Evolutionary conservation across 2,113 vertebrate genomes (phyloP), one percentile per base, ranked within the genome.

Genomic region (Oenanthe oenanthe): DNA sequence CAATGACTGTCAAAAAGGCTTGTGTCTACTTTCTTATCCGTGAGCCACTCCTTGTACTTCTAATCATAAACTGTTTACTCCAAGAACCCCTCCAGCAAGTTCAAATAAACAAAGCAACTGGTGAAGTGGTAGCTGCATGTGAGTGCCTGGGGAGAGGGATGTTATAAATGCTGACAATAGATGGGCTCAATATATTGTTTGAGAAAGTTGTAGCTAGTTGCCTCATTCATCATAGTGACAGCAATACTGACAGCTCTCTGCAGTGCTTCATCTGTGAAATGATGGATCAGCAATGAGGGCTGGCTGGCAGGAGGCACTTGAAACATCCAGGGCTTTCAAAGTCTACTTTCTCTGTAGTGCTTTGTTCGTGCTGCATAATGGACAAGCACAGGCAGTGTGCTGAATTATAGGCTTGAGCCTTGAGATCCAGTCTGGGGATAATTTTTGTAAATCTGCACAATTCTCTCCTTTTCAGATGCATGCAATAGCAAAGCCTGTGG

Each of bases 221-320:
- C 51, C 74, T 96, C 93, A 96, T 97, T 96, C 85, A 95, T 97
- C 96, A 95, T 76, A 53, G 54, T 91, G 91, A 94, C 95, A 96
- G 93, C 74, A 93, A 56, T 96, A 97, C 80, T 92, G 96, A 92
- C 95, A 95, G 89, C 57, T 91, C 89, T 97, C 94, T 95, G 82
- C 82, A 88, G 91, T 58, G 83, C 73, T 97, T 96, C 92, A 86
- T 94, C 89, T 94, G 88, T 81, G 88, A 96, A 95, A 91, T 95
- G 95, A 96, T 81, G 80, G 96, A 91, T 96, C 91, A 93, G 77
- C 89, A 92, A 48, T 26, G 78, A 96, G 32, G 26, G 62, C 60
- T 82, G 53, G 57, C 88, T 95, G 79, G 77, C 90, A 81, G 57
- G 67, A 91, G 83, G 36, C 1, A 7, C 48, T 85, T 62, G 63